phyloP scores from a whole-genome alignment of 2,113 vertebrate species.

The Thunnus maccoyii region DNA sequence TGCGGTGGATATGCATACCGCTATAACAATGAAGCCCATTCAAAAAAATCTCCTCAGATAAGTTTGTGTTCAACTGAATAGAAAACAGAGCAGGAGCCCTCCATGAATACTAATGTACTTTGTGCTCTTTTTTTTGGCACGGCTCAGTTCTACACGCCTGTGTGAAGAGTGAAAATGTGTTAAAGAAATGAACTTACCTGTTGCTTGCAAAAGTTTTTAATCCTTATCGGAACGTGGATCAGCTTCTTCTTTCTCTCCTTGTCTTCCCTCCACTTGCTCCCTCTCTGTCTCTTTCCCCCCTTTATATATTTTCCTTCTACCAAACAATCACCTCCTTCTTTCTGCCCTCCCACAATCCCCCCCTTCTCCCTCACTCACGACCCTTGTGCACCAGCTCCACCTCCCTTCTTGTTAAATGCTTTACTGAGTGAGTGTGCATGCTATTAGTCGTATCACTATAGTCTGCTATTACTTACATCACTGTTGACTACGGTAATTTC shows the following conservation, averaged over 20 bases:
- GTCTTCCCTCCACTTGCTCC: conserved; percentile 51
- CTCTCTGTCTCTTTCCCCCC: conserved; percentile 31
- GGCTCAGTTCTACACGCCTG: neutral
- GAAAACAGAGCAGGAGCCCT: conserved; percentile 1
- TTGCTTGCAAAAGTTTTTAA: conserved; percentile 21
- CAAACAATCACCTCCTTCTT: conserved; percentile 72
- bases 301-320: conserved; percentile 57
- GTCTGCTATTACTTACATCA: conserved; percentile 38
- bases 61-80: neutral
- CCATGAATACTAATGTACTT: conserved; percentile 7
- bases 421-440: conserved; percentile 36
- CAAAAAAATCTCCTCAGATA: neutral
- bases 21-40: conserved; percentile 30
- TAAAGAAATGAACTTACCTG: conserved; percentile 55
- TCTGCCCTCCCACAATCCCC: conserved; percentile 58
- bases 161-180: neutral
- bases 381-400: conserved; percentile 59
- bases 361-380: conserved; percentile 18
- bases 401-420: conserved; percentile 43
- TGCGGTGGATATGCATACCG: neutral
- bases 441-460: conserved; percentile 10
- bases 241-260: conserved; percentile 16
- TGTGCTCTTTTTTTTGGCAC: conserved; percentile 4
- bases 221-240: neutral
- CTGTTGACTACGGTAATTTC: neutral